These are phyloP conservation scores for Tamias sibiricus DNA, from an alignment of 2,113 vertebrate genomes.

Conservation along the genomic window DNA sequence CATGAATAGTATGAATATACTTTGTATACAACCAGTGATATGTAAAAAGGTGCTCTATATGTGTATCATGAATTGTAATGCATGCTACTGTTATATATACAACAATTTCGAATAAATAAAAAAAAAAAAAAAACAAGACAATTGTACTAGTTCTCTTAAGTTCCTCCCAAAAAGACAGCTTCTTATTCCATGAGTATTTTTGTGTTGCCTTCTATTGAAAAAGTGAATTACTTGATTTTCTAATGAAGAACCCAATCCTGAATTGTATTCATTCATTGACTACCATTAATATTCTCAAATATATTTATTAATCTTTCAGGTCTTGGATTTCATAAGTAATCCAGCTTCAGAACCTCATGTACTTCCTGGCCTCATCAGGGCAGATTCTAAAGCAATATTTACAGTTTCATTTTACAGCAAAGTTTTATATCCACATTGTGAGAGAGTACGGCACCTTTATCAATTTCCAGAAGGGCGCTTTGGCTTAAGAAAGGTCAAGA, in stretches of 20 bases:
- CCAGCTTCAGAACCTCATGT: neutral
- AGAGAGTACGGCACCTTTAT: neutral
- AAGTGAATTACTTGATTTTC: neutral
- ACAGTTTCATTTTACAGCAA: neutral
- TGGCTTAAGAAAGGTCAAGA: neutral
- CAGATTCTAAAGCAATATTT: neutral
- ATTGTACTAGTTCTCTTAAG: too few species aligned
- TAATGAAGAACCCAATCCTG: neutral
- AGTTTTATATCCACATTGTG: neutral
- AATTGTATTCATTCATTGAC: constrained; percentile 14
- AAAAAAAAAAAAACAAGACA: neutral
- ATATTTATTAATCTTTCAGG: neutral
- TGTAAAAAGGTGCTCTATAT: too few species aligned
- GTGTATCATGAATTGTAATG: too few species aligned
- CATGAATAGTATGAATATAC: too few species aligned
- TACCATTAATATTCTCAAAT: neutral
- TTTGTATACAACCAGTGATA: too few species aligned
- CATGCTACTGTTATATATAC: too few species aligned
- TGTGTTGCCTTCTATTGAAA: neutral
- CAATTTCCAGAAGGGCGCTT: neutral
- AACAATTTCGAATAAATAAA: too few species aligned
- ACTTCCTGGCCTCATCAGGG: neutral
- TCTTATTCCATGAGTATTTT: neutral
- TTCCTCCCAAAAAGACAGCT: neutral
- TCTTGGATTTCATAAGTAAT: neutral